phyloP scores from a whole-genome alignment of 2,113 vertebrate species.

The Jaculus jaculus region DNA sequence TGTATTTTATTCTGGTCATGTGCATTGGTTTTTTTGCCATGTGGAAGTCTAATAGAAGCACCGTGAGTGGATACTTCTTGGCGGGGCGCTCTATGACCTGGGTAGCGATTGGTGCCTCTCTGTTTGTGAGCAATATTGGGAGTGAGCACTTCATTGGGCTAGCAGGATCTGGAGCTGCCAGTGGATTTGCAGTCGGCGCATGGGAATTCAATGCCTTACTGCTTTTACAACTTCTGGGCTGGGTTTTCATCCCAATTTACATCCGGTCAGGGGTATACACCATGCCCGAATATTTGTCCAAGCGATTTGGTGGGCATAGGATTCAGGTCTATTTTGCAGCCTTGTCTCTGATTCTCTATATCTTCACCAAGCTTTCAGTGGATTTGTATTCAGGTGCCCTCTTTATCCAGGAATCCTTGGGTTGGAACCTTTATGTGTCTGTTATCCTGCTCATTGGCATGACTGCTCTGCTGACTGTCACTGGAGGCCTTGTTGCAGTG shows the following conservation, averaged over 20 bases:
- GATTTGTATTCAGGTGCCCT: conserved; percentile 98
- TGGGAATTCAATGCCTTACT: conserved; percentile 99
- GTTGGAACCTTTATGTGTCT: conserved; percentile 98
- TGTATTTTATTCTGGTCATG: conserved; percentile 97
- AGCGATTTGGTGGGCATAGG: conserved; percentile 95
- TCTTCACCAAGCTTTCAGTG: conserved; percentile 99
- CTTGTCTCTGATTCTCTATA: conserved; percentile 95
- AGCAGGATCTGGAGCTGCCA: conserved; percentile 97
- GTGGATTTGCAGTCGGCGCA: conserved; percentile 97
- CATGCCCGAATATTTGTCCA: conserved; percentile 98
- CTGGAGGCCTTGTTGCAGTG: conserved; percentile 96
- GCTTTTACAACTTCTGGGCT: conserved; percentile 97
- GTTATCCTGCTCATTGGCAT: conserved; percentile 95
- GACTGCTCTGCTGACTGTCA: conserved; percentile 96
- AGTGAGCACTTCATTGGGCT: conserved; percentile 99
- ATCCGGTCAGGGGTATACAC: conserved; percentile 97
- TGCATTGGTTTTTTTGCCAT: conserved; percentile 96
- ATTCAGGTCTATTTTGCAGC: conserved; percentile 96
- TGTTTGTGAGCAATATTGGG: conserved; percentile 99
- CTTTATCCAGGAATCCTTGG: conserved; percentile 98
- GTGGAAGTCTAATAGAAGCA: conserved; percentile 98
- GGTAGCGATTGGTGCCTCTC: conserved; percentile 95
- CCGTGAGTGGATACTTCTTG: conserved; percentile 97
- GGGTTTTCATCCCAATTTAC: conserved; percentile 98
- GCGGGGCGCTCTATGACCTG: conserved; percentile 98